Percentiles rank a stretch among this genome's conserved stretches.
phyloP scores from a whole-genome alignment of 2,888 invertebrate species.

The Spatulosminthurus flaviceps region DNA sequence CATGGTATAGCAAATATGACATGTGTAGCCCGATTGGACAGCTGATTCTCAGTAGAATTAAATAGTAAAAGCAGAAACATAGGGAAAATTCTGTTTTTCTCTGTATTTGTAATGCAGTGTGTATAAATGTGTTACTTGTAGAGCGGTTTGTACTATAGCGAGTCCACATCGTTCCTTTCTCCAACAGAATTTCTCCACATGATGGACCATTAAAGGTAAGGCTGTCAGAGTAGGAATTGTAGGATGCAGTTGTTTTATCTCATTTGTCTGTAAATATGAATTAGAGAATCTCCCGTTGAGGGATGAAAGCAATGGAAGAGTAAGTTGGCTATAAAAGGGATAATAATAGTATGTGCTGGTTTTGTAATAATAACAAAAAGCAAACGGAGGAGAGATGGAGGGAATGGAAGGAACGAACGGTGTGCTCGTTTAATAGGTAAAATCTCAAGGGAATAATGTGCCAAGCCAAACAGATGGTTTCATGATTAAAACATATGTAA shows the following conservation, averaged over 20 bases:
- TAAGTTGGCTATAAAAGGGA: background rate
- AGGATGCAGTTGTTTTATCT: no score
- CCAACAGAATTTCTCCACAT: background rate
- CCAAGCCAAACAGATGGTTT: constrained; percentile 14
- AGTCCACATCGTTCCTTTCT: background rate
- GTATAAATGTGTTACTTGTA: no score
- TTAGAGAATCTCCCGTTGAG: background rate
- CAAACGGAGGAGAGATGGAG: background rate
- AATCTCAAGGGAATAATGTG: constrained; percentile 4
- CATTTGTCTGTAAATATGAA: background rate
- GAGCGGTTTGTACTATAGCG: no score
- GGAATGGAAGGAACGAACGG: background rate
- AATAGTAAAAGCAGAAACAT: no score
- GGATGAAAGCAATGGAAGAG: background rate
- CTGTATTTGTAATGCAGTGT: no score
- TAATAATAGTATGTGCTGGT: background rate
- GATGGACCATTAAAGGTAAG: background rate
- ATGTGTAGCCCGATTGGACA: no score
- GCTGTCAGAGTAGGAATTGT: background rate
- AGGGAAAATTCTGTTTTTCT: no score
- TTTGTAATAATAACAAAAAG: background rate
- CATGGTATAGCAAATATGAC: no score
- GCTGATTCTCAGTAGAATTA: no score
- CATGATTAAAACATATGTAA: constrained; percentile 18
- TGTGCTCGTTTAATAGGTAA: constrained; percentile 7